Evolutionary conservation across 1,140 invertebrate genomes (phyloP).

Genomic region (Bombus fervidus): DNA sequence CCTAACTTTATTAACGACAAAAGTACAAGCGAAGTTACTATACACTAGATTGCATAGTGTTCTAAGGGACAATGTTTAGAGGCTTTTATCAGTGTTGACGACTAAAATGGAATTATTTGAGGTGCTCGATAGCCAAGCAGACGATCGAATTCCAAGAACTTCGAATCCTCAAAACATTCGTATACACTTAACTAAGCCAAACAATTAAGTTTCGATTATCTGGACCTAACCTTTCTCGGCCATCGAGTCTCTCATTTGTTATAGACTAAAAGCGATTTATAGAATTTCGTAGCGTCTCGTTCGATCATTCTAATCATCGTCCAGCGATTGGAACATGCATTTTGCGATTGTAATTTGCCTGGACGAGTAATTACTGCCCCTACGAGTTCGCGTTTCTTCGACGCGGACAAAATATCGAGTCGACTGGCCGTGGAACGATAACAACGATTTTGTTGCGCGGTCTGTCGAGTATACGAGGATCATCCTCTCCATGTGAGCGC

Average conservation of each 20-base stretch:
- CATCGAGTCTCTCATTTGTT: constrained; percentile 26
- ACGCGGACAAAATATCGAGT: constrained; percentile 1
- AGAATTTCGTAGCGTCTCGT: constrained; percentile 13
- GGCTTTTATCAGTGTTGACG: constrained; percentile 55
- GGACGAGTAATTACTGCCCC: constrained; percentile 19
- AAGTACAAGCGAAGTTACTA: constrained; percentile 56
- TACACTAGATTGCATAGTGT: constrained; percentile 48
- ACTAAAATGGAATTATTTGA: constrained; percentile 53
- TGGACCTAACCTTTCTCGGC: background rate
- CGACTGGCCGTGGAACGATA: constrained; percentile 25
- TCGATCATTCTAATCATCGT: background rate
- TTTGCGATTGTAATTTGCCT: background rate
- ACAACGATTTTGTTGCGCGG: constrained; percentile 13
- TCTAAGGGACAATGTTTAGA: constrained; percentile 34
- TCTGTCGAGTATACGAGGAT: constrained; percentile 21
- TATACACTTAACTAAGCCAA: background rate
- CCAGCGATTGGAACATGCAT: too few species aligned
- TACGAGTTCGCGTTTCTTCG: background rate
- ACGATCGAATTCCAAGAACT: background rate
- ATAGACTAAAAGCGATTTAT: constrained; percentile 52
- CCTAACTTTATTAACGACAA: constrained; percentile 42
- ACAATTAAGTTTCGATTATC: background rate
- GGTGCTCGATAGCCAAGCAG: constrained; percentile 3
- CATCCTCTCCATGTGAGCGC: constrained; percentile 27
- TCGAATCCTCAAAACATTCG: background rate